Conservation (phyloP, 1,140 invertebrate species). For the Ips typographus region DNA sequence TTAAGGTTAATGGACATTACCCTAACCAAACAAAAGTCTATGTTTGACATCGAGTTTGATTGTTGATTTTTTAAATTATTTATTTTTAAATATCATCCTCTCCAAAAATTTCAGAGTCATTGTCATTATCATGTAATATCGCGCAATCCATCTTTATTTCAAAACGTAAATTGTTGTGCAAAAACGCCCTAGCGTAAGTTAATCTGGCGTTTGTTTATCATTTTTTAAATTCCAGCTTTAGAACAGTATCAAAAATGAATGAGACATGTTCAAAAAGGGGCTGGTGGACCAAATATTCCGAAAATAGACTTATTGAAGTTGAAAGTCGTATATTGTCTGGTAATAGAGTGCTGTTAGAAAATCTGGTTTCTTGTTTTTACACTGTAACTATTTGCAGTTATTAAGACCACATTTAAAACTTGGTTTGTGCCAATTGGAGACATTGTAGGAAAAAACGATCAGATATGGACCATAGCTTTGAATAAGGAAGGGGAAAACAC, state of each 20-base stretch:
- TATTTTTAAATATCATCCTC: too few relatives aligned
- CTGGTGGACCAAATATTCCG: slow-evolving; percentile 86
- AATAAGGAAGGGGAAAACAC: slow-evolving; percentile 71
- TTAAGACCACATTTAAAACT: slow-evolving; percentile 77
- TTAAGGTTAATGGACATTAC: too few relatives aligned
- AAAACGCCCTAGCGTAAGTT: too few relatives aligned
- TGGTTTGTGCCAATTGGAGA: slow-evolving; percentile 84
- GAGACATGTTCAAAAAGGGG: slow-evolving; percentile 33
- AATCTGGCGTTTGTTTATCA: too few relatives aligned
- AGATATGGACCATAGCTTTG: slow-evolving; percentile 85
- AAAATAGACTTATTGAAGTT: slow-evolving; percentile 72
- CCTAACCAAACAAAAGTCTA: too few relatives aligned
- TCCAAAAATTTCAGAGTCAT: too few relatives aligned
- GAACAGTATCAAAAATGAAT: slow-evolving; percentile 15
- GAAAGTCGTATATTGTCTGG: slow-evolving; percentile 86
- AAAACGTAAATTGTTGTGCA: too few relatives aligned
- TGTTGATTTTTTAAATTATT: too few relatives aligned
- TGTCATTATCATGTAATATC: too few relatives aligned
- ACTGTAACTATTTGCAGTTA: slow-evolving; percentile 52
- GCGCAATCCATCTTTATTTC: too few relatives aligned
- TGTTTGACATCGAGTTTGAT: too few relatives aligned
- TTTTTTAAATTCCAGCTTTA: not conserved
- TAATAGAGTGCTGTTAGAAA: slow-evolving; percentile 55
- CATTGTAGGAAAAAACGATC: slow-evolving; percentile 69
- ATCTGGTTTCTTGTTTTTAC: not conserved